Conservation (phyloP, 2,888 invertebrate species). For the Scrobipalpa atriplicella region DNA sequence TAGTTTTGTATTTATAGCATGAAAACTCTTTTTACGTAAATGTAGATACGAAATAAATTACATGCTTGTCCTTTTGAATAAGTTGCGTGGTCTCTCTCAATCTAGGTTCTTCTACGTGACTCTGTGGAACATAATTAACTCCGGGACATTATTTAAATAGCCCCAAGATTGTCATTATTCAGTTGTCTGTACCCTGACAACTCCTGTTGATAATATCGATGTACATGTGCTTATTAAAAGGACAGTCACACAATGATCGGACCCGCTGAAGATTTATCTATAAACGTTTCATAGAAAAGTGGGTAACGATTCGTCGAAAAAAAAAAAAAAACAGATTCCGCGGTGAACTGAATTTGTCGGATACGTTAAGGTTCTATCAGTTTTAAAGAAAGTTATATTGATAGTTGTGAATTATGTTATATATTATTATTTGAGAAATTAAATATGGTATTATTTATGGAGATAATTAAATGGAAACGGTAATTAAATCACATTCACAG, state of each 20-base stretch:
- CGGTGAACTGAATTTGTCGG: too few relatives aligned
- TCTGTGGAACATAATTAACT: slow-evolving; percentile 21
- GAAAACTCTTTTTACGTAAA: too few relatives aligned
- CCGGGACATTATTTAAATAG: slow-evolving; percentile 34
- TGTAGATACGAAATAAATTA: too few relatives aligned
- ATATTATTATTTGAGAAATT: too few relatives aligned
- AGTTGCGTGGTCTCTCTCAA: too few relatives aligned
- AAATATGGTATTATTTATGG: background rate
- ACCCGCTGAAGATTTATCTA: too few relatives aligned
- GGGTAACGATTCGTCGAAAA: background rate
- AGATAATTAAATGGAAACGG: background rate
- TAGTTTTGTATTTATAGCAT: too few relatives aligned
- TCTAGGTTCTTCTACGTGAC: slow-evolving; percentile 1
- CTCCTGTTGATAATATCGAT: slow-evolving; percentile 70
- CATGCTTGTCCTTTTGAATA: too few relatives aligned
- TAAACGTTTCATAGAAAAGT: background rate
- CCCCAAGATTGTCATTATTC: slow-evolving; percentile 65
- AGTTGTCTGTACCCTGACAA: slow-evolving; percentile 66
- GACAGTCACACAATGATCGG: slow-evolving; percentile 72
- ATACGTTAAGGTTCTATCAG: too few relatives aligned
- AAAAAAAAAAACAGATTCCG: background rate
- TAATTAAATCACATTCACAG: too few relatives aligned
- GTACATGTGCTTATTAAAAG: slow-evolving; percentile 79
- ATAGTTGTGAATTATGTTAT: too few relatives aligned
- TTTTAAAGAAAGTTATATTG: too few relatives aligned